Conservation (phyloP, 23 tunicate species). For the Styela clava region DNA sequence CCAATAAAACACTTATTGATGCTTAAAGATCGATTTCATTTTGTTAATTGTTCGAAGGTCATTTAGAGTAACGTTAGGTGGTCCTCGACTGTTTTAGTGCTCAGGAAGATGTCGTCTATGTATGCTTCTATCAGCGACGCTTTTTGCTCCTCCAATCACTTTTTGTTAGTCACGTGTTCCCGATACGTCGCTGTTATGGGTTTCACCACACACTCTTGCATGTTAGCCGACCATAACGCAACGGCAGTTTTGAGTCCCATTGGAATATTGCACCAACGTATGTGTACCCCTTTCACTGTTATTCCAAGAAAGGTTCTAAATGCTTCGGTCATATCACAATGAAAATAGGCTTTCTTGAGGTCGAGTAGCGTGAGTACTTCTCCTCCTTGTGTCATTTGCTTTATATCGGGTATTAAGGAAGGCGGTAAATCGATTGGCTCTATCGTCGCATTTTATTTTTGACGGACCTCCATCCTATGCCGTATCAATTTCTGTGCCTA, state of each 20-base stretch:
- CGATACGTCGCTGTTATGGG: no score
- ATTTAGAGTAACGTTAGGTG: no score
- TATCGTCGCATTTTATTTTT: not conserved
- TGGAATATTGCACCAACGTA: not conserved
- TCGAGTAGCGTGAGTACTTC: not conserved
- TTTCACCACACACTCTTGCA: slow-evolving; percentile 5
- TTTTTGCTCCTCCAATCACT: not conserved
- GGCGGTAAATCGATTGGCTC: not conserved
- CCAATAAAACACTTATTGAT: not conserved
- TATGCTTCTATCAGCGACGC: slow-evolving; percentile 7
- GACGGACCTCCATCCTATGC: no score
- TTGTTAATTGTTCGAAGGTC: slow-evolving; percentile 2
- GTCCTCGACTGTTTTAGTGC: no score
- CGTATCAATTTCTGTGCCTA: no score
- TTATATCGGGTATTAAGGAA: no score
- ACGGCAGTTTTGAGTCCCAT: no score
- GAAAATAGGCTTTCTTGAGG: no score
- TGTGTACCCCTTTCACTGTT: not conserved
- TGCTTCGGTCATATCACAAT: not conserved
- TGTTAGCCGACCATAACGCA: no score
- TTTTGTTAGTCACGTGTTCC: not conserved
- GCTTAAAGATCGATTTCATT: not conserved
- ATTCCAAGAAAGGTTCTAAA: not conserved
- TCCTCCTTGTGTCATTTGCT: no score
- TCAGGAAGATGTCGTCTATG: no score